Evolutionary conservation across 35 echinoderm and acorn worm species (phyloP).

Genomic region (Ophioderma brevispina): DNA sequence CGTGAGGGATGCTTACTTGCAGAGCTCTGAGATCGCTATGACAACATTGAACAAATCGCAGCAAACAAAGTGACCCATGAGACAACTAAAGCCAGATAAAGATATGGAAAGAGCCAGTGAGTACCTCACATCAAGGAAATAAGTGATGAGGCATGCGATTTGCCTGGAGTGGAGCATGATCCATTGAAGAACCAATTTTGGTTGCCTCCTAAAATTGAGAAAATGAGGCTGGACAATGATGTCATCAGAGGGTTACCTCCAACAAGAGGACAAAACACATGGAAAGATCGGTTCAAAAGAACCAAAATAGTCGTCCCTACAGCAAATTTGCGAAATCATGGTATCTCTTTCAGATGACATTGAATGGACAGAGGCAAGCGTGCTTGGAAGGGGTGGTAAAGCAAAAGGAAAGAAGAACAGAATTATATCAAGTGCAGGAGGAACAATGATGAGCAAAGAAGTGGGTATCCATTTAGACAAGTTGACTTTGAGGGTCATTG

Average conservation of each 20-base stretch:
- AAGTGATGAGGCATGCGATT: not conserved
- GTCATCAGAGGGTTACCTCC: not conserved
- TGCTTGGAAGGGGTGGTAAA: constrained; percentile 7
- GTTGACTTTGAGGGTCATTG: not conserved
- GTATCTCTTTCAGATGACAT: not conserved
- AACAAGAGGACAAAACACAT: not conserved
- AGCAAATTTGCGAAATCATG: not conserved
- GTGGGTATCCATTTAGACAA: not conserved
- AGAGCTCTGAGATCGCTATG: not conserved
- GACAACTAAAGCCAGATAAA: not conserved
- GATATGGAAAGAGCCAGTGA: too few relatives aligned
- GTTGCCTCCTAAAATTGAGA: not conserved
- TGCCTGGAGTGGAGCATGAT: not conserved
- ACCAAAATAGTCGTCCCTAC: not conserved
- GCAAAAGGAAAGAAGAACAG: constrained; percentile 11
- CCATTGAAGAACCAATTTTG: not conserved
- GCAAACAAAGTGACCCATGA: too few relatives aligned
- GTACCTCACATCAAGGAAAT: not conserved
- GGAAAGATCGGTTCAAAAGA: not conserved
- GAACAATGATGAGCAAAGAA: not conserved
- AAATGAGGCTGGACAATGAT: not conserved
- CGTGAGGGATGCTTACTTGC: constrained; percentile 4
- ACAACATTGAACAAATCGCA: too few relatives aligned
- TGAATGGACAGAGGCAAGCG: constrained; percentile 26
- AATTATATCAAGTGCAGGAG: too few relatives aligned